phyloP scores from a whole-genome alignment of 1,140 invertebrate genomes.

The Drosophila tristis region DNA sequence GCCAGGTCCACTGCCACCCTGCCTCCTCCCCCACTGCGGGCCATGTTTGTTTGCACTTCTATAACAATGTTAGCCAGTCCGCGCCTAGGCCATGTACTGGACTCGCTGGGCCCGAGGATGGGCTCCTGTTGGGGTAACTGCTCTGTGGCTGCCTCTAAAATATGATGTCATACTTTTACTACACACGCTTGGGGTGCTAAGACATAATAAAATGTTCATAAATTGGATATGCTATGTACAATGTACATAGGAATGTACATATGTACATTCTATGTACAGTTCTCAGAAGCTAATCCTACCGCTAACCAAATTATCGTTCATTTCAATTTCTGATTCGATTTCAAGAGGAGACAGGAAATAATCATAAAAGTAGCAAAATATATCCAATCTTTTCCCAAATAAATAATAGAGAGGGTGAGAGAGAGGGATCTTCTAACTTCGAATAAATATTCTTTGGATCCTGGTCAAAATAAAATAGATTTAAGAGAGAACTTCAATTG shows the following conservation, averaged over 20 bases:
- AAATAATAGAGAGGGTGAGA: too few species aligned
- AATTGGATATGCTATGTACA: neutral
- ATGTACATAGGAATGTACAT: neutral
- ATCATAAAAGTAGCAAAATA: too few species aligned
- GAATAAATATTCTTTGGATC: too few species aligned
- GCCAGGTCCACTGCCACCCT: neutral
- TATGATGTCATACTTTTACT: constrained; percentile 71
- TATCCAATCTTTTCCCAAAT: too few species aligned
- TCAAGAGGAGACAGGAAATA: too few species aligned
- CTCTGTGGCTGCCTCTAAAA: constrained; percentile 27
- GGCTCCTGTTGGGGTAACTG: too few species aligned
- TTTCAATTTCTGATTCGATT: too few species aligned
- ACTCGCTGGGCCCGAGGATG: too few species aligned
- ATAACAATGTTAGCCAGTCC: constrained; percentile 70
- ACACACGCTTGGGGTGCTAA: neutral
- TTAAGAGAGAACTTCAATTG: too few species aligned
- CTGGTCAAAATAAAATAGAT: too few species aligned
- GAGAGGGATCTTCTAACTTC: neutral
- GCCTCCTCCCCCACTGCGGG: constrained; percentile 11
- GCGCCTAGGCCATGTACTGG: constrained; percentile 19
- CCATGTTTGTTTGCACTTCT: constrained; percentile 77
- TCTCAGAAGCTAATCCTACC: too few species aligned
- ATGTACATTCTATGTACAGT: neutral
- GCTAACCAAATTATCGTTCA: too few species aligned
- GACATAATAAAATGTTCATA: neutral